Evolutionary conservation across 2,113 vertebrate species (phyloP).

Genomic region (Theristicus caerulescens): DNA sequence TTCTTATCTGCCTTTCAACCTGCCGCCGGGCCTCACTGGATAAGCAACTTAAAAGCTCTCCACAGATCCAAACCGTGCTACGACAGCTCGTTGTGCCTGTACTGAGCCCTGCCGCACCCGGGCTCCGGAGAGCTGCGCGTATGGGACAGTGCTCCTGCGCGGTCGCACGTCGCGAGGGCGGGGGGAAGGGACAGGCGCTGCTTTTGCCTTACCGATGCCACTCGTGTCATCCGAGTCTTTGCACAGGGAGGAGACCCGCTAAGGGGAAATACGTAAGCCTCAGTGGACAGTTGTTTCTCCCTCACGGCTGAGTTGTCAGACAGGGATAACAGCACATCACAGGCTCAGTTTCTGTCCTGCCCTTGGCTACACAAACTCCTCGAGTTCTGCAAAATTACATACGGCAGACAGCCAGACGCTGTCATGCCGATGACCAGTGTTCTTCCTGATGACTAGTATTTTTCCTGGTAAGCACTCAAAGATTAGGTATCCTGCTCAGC

Average conservation of each 20-base stretch:
- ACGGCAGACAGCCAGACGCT: background rate
- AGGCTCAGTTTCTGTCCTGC: background rate
- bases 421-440: fast-evolving
- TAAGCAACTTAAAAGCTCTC: background rate
- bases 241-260: background rate
- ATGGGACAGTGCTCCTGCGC: background rate
- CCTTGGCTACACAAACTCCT: background rate
- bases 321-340: constrained; percentile 74
- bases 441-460: background rate
- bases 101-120: background rate
- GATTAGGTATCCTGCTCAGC: background rate
- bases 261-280: constrained; percentile 1
- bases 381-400: background rate
- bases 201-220: background rate
- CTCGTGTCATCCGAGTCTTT: fast-evolving
- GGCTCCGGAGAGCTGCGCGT: fast-evolving
- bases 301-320: constrained; percentile 59
- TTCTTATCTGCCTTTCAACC: background rate
- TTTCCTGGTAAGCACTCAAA: background rate
- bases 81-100: background rate
- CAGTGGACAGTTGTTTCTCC: constrained; percentile 45
- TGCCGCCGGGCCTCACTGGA: background rate
- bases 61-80: background rate
- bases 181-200: background rate
- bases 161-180: fast-evolving